These are phyloP conservation scores for Halocynthia aurantium DNA, from an alignment of 23 tunicate genomes.

Conservation along the genomic window DNA sequence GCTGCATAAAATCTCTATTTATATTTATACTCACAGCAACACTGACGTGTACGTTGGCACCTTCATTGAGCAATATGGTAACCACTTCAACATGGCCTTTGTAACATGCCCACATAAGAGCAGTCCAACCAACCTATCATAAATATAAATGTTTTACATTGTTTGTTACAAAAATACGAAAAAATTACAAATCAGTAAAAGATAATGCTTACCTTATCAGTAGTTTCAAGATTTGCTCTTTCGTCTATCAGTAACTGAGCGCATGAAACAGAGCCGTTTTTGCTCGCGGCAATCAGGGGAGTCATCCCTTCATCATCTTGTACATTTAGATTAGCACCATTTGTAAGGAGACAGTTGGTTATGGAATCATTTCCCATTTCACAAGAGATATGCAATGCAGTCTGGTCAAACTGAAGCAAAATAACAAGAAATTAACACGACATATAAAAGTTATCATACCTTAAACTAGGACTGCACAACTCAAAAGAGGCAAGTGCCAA, in stretches of 20 bases:
- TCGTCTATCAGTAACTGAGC: background rate
- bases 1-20: too few relatives aligned
- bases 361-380: slow-evolving; percentile 10
- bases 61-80: slow-evolving; percentile 28
- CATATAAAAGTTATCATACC: background rate
- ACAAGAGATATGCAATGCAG: slow-evolving; percentile 18
- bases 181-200: background rate
- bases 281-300: slow-evolving; percentile 39
- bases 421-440: background rate
- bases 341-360: background rate
- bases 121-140: slow-evolving; percentile 78
- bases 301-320: slow-evolving; percentile 50
- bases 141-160: slow-evolving; percentile 3
- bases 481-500: background rate
- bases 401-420: slow-evolving; percentile 13
- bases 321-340: slow-evolving; percentile 11
- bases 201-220: slow-evolving; percentile 24
- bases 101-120: slow-evolving; percentile 92
- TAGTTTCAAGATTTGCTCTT: slow-evolving; percentile 3
- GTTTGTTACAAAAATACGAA: background rate
- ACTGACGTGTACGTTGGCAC: slow-evolving; percentile 58
- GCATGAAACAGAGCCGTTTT: slow-evolving; percentile 28
- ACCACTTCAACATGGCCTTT: slow-evolving; percentile 80
- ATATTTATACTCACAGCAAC: slow-evolving; percentile 28
- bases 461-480: background rate